Percentiles rank a stretch among this genome's conserved stretches.
Conservation (phyloP, 2,113 vertebrate genomes). For the Thalassarche chlororhynchos region DNA sequence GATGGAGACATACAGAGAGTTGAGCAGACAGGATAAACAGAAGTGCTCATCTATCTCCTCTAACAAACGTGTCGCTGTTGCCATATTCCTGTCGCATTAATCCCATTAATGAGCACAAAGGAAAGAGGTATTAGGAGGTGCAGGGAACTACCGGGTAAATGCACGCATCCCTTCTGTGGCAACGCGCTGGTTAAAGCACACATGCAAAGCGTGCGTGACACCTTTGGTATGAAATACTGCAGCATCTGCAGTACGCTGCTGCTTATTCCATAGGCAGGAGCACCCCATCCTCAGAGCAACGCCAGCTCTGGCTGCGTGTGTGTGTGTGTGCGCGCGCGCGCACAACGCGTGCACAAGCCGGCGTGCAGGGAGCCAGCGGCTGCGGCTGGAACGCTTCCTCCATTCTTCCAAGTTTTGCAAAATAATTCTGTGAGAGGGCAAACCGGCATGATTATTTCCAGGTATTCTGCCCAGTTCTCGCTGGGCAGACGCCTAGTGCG, state of each 20-base stretch:
- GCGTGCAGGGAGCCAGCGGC: neutral
- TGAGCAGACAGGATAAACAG: neutral
- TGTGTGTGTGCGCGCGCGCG: fast-evolving
- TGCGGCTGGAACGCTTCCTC: neutral
- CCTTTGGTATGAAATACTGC: neutral
- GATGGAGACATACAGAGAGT: neutral
- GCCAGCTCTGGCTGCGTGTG: neutral
- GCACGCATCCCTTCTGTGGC: neutral
- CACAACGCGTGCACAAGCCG: fast-evolving
- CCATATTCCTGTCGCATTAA: neutral
- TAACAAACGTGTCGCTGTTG: neutral
- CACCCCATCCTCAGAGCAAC: neutral
- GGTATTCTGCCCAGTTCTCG: neutral
- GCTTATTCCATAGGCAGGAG: neutral
- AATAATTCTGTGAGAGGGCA: neutral
- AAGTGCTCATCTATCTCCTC: neutral
- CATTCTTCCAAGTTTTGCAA: neutral
- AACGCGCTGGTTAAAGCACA: neutral
- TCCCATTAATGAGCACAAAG: neutral
- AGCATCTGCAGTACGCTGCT: neutral
- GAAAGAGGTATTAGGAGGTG: neutral
- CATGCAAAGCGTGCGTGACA: fast-evolving
- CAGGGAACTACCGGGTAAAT: fast-evolving
- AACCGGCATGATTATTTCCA: neutral
- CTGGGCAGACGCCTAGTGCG: neutral